Percentiles rank a stretch among this genome's conserved stretches.
phyloP scores from a whole-genome alignment of 2,888 invertebrate species.

The Heliconius hortense region DNA sequence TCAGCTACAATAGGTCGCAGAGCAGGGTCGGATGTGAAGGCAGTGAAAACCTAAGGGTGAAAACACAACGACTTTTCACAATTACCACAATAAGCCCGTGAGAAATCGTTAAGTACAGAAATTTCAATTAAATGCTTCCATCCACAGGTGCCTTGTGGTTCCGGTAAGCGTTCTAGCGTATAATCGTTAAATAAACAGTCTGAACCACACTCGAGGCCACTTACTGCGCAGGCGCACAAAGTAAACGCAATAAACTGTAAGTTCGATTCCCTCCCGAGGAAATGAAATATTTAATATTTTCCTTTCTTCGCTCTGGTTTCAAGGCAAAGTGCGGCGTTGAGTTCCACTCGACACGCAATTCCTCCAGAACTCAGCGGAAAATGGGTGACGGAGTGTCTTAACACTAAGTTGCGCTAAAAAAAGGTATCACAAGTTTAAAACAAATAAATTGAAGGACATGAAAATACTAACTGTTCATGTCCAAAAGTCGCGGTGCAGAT shows the following conservation, averaged over 20 bases:
- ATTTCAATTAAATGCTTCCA: constrained; percentile 68
- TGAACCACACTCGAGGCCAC: neutral
- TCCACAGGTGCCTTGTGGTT: constrained; percentile 66
- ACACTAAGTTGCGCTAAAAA: too few relatives aligned
- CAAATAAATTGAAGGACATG: constrained; percentile 48
- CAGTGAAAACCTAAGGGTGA: constrained; percentile 62
- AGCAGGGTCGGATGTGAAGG: constrained; percentile 58
- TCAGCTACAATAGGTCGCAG: constrained; percentile 55
- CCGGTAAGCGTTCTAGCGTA: constrained; percentile 28
- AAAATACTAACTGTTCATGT: constrained; percentile 77
- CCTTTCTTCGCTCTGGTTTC: too few relatives aligned
- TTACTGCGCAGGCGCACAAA: too few relatives aligned
- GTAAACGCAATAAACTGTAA: too few relatives aligned
- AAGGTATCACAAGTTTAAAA: constrained; percentile 1
- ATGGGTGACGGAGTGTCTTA: too few relatives aligned
- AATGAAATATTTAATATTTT: too few relatives aligned
- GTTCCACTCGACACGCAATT: too few relatives aligned
- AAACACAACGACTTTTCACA: constrained; percentile 76
- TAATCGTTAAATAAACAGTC: constrained; percentile 29
- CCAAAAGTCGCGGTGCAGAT: constrained; percentile 78
- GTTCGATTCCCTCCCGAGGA: too few relatives aligned
- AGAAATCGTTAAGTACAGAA: constrained; percentile 68
- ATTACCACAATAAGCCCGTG: constrained; percentile 72
- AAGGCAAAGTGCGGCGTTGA: too few relatives aligned
- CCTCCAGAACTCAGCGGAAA: too few relatives aligned